Base-by-base conservation (phyloP, 2,888 invertebrate genomes). In the Andrena camellia region DNA sequence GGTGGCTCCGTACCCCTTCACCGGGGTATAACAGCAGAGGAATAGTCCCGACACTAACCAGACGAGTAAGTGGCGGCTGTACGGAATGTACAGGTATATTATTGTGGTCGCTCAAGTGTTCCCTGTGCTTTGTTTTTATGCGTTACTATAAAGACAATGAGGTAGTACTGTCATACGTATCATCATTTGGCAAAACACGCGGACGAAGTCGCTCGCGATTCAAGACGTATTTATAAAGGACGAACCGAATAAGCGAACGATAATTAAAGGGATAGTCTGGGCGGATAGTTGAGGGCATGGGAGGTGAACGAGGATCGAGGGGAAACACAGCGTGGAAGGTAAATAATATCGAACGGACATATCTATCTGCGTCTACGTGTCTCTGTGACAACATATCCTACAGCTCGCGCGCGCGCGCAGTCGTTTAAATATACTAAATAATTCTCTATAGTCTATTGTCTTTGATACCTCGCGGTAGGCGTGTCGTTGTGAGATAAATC, bases 401-500 rank as follows among this genome's bases (percentile, higher is more conserved):
- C 75, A 77, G 68, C 48, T 87, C 81, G 78, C 82, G 84, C 80
- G 84, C 74, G 75, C 82, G 84, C 80, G 84, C 74, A 74, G 85
- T 73, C 78, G 76, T 90, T 88, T 91, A 92, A 92, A 92, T 89
- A 57, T 57, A 91, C 89, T 93, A 93, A 93, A 92, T 92, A 91
- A 92, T 91, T 89, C 88, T 91, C 90, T 93, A 91, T 90, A 87
- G 89, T 89, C 92, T 93, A 92, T 92, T 93, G 93, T 93, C 92
- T 92, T 90, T 91, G 90, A 92, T 92, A 92, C 92, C 91, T 90
- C 72, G 91, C 89, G 91, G 91, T 91, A 92, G 92, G 91, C 90
- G 89, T 91, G 91, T 93, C 93, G 93, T 93, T 93, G 92, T 92
- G 91, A 92, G 91, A 91, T 91, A 92, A 92, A 86, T 76, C 89